Base-by-base conservation (phyloP, 2,888 invertebrate species). In the Dicranocentrus wangi region DNA sequence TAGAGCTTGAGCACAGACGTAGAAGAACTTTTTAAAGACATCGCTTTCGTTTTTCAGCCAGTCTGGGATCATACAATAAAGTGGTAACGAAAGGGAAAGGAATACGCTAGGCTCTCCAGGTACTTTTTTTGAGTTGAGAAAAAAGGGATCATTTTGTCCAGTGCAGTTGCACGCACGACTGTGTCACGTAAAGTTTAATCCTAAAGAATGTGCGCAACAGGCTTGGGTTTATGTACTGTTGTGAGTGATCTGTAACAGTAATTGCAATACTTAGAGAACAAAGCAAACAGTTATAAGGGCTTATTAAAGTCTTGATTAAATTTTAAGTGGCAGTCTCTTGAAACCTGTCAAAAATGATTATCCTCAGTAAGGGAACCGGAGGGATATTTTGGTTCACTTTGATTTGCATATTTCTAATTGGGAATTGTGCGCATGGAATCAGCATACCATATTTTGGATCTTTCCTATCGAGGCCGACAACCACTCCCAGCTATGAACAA, bases 1-100 rank as follows among this genome's bases (percentile, higher is more conserved):
- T n/a, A n/a, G n/a, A n/a, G n/a, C n/a, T n/a, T n/a, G n/a, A n/a
- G n/a, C n/a, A n/a, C n/a, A n/a, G n/a, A n/a, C n/a, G n/a, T n/a
- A n/a, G n/a, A n/a, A n/a, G n/a, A n/a, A n/a, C n/a, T 8, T 60
- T n/a, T 27, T 3, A 3, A 60, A 60, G 60, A 15, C 15, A 53
- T 76, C 58, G 75, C 75, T 76, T 76, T 76, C 75, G 55, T 76
- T 76, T 28, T 66, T 53, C 58, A 58, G 17, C 23, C 17, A 53
- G 10, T 47, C 28, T 69, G 8, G 19, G 13, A 55, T 55, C 23
- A 55, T 55, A 55, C 8, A 39, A 39, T 28, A 66, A 66, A 66
- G 39, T 47, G 47, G 19, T 1, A 66, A 43, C 27, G 63, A 63
- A 63, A 66, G 47, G 47, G 66, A 65, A 65, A 65, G 65, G 65